Evolutionary conservation across 2,888 invertebrate species (phyloP).

Genomic region (Phoenoteleia sp.): DNA sequence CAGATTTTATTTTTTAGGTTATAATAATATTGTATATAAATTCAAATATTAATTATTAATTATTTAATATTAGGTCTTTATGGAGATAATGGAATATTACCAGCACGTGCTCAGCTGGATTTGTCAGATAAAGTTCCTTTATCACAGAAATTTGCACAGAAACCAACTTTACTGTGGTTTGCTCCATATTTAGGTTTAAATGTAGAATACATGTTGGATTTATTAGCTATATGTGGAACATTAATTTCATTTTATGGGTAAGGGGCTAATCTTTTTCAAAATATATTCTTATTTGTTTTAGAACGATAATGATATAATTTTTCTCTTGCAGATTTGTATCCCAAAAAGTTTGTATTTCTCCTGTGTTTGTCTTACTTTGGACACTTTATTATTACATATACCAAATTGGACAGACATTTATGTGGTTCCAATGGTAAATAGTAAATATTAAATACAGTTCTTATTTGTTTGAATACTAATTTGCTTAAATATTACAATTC

Average conservation of each 20-base stretch:
- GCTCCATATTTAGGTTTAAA: conserved; percentile 90
- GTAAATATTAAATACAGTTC: neutral
- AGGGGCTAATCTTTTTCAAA: no score
- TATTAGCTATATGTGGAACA: conserved; percentile 89
- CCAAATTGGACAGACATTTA: conserved; percentile 92
- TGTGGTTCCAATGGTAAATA: conserved; percentile 92
- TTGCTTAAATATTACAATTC: neutral
- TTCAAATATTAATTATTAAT: neutral
- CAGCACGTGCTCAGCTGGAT: conserved; percentile 87
- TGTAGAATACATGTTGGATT: conserved; percentile 90
- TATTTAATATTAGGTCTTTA: conserved; percentile 88
- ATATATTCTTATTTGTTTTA: no score
- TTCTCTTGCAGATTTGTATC: conserved; percentile 88
- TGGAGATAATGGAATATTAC: conserved; percentile 92
- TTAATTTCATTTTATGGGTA: conserved; percentile 90
- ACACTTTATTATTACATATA: conserved; percentile 91
- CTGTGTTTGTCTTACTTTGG: conserved; percentile 90
- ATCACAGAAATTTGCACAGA: conserved; percentile 88
- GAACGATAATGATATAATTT: neutral
- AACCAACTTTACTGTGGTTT: conserved; percentile 90
- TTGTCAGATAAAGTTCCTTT: conserved; percentile 87
- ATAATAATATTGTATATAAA: no score
- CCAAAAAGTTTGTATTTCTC: conserved; percentile 88
- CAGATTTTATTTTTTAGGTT: neutral
- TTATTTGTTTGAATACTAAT: neutral